Evolutionary conservation across 1,140 invertebrate genomes (phyloP), one percentile per base, ranked within the genome.

Genomic region (Leucophenga varia): DNA sequence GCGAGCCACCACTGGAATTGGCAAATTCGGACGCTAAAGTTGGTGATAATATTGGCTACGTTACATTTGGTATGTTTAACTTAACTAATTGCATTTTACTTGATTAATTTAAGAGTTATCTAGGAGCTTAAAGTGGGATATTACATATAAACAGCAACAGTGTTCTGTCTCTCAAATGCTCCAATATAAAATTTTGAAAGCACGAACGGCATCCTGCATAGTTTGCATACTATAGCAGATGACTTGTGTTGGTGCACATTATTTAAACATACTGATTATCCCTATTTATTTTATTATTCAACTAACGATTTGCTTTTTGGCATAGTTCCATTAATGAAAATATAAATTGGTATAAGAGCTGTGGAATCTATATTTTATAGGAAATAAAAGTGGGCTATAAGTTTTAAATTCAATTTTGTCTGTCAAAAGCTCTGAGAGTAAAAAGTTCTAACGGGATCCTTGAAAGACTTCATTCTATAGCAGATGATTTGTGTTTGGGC

Each of bases 31-130:
- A 95, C 74, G 96, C 95, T 31, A 85, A 86, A 74, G 86, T 92
- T 48, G 96, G 95, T 52, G 95, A 98, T 61, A 98, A 98, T 78
- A 95, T 99, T 77, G 95, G 96, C 68, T 99, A 99, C 78, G 95
- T 99, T 64, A 99, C 97, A 59, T 99, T 99, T 81, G 95, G 93
- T 91, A 77, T 81, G 81, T 61, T n/a, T 55, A 19, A 8, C 17
- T 10, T 0, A n/a, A n/a, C n/a, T n/a, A n/a, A n/a, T n/a, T n/a
- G n/a, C n/a, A n/a, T n/a, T n/a, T n/a, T n/a, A n/a, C n/a, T n/a
- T n/a, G n/a, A n/a, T n/a, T n/a, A n/a, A n/a, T n/a, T n/a, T n/a
- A n/a, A n/a, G n/a, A n/a, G n/a, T n/a, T n/a, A n/a, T 7, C 10
- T 9, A 9, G 47, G 47, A 49, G 39, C 12, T 35, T 35, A 49